Evolutionary conservation across 2,113 vertebrate genomes (phyloP).

Genomic region (Scartelaos histophorus): DNA sequence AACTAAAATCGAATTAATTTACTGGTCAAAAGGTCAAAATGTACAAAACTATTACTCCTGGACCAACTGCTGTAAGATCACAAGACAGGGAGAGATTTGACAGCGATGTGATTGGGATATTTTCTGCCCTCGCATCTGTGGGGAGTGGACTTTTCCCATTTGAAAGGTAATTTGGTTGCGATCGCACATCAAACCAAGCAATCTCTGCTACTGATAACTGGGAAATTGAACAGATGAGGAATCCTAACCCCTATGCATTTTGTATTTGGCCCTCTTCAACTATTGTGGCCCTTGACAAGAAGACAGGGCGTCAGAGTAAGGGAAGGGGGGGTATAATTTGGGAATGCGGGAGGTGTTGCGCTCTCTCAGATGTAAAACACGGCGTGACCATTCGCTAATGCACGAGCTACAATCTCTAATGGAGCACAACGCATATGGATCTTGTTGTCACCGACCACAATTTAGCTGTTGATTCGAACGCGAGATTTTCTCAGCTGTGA

Average conservation of each 20-base stretch:
- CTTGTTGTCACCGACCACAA: slow-evolving; percentile 66
- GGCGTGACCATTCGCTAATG: slow-evolving; percentile 57
- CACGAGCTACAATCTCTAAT: slow-evolving; percentile 61
- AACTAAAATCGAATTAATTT: slow-evolving; percentile 75
- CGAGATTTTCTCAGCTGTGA: slow-evolving; percentile 72
- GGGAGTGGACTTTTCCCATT: slow-evolving; percentile 68
- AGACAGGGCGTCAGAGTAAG: background rate
- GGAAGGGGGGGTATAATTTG: slow-evolving; percentile 35
- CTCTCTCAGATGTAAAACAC: slow-evolving; percentile 70
- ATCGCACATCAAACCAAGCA: slow-evolving; percentile 75
- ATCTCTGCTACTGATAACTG: slow-evolving; percentile 76
- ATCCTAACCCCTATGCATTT: slow-evolving; percentile 77
- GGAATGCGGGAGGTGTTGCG: slow-evolving; percentile 56
- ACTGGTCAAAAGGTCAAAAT: slow-evolving; percentile 74
- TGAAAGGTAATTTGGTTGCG: slow-evolving; percentile 73
- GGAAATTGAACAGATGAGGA: slow-evolving; percentile 82
- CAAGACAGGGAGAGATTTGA: slow-evolving; percentile 48
- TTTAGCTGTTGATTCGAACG: slow-evolving; percentile 70
- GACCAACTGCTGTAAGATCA: slow-evolving; percentile 63
- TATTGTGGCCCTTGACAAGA: slow-evolving; percentile 46
- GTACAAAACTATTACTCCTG: slow-evolving; percentile 66
- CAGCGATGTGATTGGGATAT: slow-evolving; percentile 51
- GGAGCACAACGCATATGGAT: slow-evolving; percentile 66
- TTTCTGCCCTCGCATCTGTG: slow-evolving; percentile 51
- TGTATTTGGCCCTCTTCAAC: slow-evolving; percentile 69